Evolutionary conservation across 2,113 vertebrate genomes (phyloP).

Genomic region (Bubalus kerabau): DNA sequence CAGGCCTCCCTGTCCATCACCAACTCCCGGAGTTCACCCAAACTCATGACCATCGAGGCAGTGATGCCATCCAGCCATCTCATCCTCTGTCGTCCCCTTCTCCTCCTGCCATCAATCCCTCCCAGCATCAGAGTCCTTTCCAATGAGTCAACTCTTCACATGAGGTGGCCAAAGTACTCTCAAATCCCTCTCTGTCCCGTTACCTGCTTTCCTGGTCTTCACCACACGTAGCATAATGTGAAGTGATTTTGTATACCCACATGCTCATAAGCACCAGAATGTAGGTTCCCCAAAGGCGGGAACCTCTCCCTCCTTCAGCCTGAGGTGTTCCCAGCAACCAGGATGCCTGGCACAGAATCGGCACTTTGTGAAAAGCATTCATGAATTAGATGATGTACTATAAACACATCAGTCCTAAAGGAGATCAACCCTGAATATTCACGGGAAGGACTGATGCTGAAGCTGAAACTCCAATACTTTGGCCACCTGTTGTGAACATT

Average conservation of each 20-base stretch:
- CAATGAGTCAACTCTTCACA: no score
- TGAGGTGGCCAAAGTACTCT: no score
- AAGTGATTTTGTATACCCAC: background rate
- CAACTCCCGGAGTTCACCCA: no score
- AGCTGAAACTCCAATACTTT: background rate
- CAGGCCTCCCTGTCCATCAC: no score
- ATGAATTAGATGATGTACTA: background rate
- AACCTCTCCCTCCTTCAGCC: background rate
- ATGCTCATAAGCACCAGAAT: background rate
- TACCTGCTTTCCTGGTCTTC: background rate
- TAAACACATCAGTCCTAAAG: background rate
- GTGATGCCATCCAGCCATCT: no score
- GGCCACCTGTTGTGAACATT: background rate
- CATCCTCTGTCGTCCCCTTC: no score
- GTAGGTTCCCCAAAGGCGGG: background rate
- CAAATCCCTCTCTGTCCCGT: background rate
- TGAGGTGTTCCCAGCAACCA: background rate
- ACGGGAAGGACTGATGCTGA: background rate
- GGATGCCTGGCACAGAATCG: background rate
- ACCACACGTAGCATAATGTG: background rate
- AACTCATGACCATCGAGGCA: accelerated
- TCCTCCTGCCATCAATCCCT: no score
- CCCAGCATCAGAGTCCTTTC: no score
- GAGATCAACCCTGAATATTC: background rate
- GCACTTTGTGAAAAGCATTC: background rate